Conservation (phyloP, 2,888 invertebrate genomes). For the Caenorhabditis sp. region DNA sequence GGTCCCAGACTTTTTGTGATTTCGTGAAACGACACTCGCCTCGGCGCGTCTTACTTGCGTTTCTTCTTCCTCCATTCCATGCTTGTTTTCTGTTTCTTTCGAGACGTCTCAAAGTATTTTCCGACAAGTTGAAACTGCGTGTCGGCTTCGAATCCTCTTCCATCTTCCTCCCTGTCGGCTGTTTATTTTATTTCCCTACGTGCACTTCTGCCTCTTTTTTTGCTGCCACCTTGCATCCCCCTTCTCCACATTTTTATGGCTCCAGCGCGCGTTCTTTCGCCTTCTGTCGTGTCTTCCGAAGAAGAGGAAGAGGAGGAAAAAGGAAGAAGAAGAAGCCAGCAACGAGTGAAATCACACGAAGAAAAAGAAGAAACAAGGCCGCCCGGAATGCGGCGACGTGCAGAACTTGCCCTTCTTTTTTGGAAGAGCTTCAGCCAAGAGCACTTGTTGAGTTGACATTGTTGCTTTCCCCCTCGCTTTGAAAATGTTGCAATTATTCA, state of each 20-base stretch:
- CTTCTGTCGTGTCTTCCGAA: not conserved
- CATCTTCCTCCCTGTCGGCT: conserved; percentile 2
- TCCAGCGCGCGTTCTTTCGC: conserved; percentile 39
- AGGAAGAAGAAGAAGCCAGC: conserved; percentile 24
- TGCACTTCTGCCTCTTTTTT: conserved; percentile 45
- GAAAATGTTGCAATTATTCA: conserved; percentile 23
- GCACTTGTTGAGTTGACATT: no score
- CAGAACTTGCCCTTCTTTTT: conserved; percentile 31
- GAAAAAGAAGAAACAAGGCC: conserved; percentile 32
- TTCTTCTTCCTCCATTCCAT: conserved; percentile 10
- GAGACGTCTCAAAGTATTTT: not conserved
- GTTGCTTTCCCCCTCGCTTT: no score
- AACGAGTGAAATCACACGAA: conserved; percentile 57
- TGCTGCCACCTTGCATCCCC: conserved; percentile 9
- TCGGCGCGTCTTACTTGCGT: conserved; percentile 16
- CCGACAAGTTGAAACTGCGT: not conserved
- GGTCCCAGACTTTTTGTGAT: conserved; percentile 34
- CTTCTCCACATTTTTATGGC: conserved; percentile 29
- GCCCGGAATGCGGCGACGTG: conserved; percentile 34
- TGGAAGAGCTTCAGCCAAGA: conserved; percentile 17
- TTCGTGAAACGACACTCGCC: conserved; percentile 25
- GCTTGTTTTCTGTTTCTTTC: conserved; percentile 3
- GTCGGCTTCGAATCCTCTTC: conserved; percentile 3
- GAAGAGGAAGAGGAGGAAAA: conserved; percentile 2
- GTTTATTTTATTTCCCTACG: conserved; percentile 50